Evolutionary conservation across 2,113 vertebrate genomes (phyloP).

Genomic region (Lasiurus borealis): DNA sequence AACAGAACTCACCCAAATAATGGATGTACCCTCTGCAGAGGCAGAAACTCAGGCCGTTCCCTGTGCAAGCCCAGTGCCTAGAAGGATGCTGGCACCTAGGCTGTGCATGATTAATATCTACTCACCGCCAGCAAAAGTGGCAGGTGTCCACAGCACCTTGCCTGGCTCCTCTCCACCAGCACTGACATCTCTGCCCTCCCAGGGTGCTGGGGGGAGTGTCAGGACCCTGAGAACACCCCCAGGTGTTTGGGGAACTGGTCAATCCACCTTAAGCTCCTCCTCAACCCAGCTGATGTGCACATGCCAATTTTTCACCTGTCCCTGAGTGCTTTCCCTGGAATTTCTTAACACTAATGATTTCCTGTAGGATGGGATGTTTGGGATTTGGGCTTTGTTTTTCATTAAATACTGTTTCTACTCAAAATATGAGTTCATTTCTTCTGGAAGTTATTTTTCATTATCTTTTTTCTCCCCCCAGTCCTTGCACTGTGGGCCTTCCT

Average conservation of each 20-base stretch:
- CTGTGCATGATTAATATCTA: not conserved
- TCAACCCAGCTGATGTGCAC: not conserved
- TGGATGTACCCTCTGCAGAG: not conserved
- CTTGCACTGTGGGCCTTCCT: constrained; percentile 47
- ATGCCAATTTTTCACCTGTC: constrained; percentile 32
- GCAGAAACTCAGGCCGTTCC: not conserved
- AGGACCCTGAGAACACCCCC: not conserved
- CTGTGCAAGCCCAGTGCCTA: not conserved
- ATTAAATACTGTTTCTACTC: constrained; percentile 67
- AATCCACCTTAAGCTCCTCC: not conserved
- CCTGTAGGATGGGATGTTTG: constrained; percentile 65
- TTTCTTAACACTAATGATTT: constrained; percentile 69
- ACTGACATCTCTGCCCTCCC: not conserved
- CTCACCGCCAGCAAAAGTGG: not conserved
- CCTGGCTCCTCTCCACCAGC: not conserved
- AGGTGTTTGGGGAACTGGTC: not conserved
- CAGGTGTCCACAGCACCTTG: not conserved
- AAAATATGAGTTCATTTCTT: constrained; percentile 69
- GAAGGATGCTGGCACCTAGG: not conserved
- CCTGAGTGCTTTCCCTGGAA: not conserved
- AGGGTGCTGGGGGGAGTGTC: not conserved
- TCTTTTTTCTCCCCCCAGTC: constrained; percentile 54
- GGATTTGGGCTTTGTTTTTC: constrained; percentile 53
- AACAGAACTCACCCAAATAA: not conserved
- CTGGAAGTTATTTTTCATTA: constrained; percentile 71